Evolutionary conservation across 1,140 invertebrate genomes (phyloP), one percentile per base, ranked within the genome.

Genomic region (Anthonomus grandis): DNA sequence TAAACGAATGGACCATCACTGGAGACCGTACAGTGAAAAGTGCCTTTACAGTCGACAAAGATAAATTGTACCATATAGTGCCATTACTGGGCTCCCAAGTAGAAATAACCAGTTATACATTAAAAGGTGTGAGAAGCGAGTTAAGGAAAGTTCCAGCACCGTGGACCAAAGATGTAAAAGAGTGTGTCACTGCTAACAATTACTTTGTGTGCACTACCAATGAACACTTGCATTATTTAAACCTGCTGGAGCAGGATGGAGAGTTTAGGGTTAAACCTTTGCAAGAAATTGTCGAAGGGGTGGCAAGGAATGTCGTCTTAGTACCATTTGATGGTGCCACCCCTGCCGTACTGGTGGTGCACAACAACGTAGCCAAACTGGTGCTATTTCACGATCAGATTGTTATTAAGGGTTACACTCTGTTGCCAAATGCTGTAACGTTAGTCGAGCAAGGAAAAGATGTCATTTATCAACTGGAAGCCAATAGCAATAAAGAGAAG

Each of bases 81-180:
- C 83, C 84, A 1, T 76, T 81, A 15, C 79, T 80, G 63, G 79
- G 79, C 10, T 83, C 81, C 22, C 83, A 85, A 55, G 69, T 88
- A n/a, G 85, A 89, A 72, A 78, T 89, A 2, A 83, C 82, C 3
- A 79, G 78, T 34, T 89, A 87, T 61, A 81, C 86, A 56, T 73
- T 83, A 22, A 76, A 79, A 62, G 83, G 80, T 5, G 85, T 86
- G n/a, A 77, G 81, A 57, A 83, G 86, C 66, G 72, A 10, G 25
- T 80, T 79, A 5, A 79, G 76, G 18, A 83, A 79, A 66, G 73
- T 89, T 36, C 76, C 81, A 22, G 82, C 84, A 6, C 66, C 79
- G 18, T 87, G 85, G 81, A 79, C 81, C 60, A 80, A 72, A 61
- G 74, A 83, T 57, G 34, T 56, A 23, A 78, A 56, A 65, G 86